Conservation (phyloP, 2,797 vertebrate species). For the Cygnus olor region DNA sequence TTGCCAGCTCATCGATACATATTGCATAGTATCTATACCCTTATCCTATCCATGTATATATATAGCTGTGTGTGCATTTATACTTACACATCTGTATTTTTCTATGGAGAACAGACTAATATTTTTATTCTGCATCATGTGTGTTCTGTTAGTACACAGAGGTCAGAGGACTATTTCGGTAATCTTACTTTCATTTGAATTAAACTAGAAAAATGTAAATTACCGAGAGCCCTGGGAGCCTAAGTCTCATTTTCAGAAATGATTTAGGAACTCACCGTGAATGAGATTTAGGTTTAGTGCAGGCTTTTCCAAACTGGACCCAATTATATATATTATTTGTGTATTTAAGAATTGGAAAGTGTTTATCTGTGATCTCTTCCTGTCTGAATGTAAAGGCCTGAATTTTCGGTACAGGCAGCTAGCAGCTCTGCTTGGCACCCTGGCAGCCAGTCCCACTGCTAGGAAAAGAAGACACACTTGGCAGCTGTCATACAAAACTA, state of each 20-base stretch:
- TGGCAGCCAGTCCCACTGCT: not conserved
- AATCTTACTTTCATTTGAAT: not conserved
- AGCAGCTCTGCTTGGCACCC: not conserved
- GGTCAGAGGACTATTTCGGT: not conserved
- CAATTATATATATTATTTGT: not conserved
- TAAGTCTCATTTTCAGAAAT: not conserved
- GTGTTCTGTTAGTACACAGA: not conserved
- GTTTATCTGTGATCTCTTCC: not conserved
- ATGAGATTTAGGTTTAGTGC: not conserved
- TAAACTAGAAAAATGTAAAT: constrained; percentile 15
- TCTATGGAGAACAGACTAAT: not conserved
- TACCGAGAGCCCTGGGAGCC: not conserved
- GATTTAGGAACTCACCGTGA: not conserved
- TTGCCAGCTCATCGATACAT: not conserved
- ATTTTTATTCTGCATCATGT: not conserved
- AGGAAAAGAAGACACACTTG: not conserved
- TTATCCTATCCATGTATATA: not conserved
- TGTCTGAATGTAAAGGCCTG: not conserved
- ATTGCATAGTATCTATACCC: not conserved
- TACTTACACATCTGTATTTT: not conserved
- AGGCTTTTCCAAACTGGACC: not conserved
- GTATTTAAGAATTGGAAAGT: not conserved
- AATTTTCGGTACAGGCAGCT: not conserved
- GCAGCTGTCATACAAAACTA: not conserved
- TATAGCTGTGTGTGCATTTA: not conserved